Conservation (phyloP, 2,113 vertebrate species). For the Dermatemys mawii region DNA sequence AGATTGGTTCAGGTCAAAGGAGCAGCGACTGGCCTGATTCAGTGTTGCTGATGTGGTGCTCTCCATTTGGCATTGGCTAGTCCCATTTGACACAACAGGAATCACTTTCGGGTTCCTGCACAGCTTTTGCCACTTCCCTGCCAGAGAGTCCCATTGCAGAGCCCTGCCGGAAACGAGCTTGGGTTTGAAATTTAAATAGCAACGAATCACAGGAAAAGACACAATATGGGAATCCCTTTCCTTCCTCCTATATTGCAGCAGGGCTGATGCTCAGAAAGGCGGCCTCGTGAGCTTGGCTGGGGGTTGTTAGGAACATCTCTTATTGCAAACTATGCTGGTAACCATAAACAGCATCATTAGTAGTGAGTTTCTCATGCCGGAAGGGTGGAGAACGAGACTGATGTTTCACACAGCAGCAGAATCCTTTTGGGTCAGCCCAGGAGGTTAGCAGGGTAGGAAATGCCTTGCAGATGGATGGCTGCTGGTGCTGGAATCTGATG, state of each 20-base stretch:
- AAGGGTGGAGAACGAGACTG: neutral
- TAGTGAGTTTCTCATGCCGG: neutral
- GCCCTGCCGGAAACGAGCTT: neutral
- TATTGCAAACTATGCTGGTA: neutral
- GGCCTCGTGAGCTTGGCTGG: neutral
- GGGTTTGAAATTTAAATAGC: neutral
- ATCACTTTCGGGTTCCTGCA: neutral
- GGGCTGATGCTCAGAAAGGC: neutral
- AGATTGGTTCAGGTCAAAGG: neutral
- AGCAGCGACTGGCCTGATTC: neutral
- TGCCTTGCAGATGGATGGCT: neutral
- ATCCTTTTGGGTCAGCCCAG: rapidly evolving
- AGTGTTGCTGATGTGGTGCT: neutral
- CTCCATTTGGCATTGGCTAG: neutral
- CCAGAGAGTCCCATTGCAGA: neutral
- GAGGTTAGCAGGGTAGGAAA: neutral
- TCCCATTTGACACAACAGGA: neutral
- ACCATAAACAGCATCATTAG: neutral
- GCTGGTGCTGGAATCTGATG: neutral
- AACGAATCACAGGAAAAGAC: neutral
- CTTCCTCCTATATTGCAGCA: neutral
- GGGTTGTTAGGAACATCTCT: neutral
- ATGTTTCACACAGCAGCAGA: neutral
- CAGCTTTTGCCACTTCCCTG: neutral
- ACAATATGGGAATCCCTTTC: neutral